These are phyloP conservation scores for Daktulosphaira vitifoliae DNA, from an alignment of 1,140 invertebrate species.

Conservation along the genomic window DNA sequence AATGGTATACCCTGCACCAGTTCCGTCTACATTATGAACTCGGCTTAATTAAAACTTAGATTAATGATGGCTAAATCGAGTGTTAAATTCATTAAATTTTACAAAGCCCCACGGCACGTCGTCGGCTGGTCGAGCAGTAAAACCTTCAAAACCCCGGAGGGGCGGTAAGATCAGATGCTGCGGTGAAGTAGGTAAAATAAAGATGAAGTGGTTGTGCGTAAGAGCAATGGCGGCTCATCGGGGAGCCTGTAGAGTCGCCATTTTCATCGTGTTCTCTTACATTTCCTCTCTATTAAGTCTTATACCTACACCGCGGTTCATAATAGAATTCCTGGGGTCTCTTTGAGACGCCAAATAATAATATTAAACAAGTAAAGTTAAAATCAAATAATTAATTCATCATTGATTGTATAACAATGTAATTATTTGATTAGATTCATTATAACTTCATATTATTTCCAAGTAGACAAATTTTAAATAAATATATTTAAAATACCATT, in stretches of 20 bases:
- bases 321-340: too few species aligned
- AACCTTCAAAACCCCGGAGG: too few species aligned
- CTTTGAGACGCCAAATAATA: too few species aligned
- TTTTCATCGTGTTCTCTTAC: background rate
- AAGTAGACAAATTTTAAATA: too few species aligned
- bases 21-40: constrained; percentile 14
- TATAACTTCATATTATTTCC: too few species aligned
- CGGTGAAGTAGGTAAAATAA: background rate
- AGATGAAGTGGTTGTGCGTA: background rate
- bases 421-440: too few species aligned
- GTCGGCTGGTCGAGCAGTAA: background rate
- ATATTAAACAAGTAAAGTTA: too few species aligned
- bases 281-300: background rate
- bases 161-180: background rate
- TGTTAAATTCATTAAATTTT: constrained; percentile 33
- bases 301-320: too few species aligned
- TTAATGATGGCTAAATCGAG: constrained; percentile 29
- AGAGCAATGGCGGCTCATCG: constrained; percentile 14
- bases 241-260: constrained; percentile 13
- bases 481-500: too few species aligned
- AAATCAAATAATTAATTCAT: too few species aligned
- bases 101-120: constrained; percentile 1
- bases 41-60: constrained; percentile 27
- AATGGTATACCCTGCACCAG: too few species aligned
- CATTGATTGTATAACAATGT: too few species aligned